These are phyloP conservation scores for Chymomyza procnemis DNA, from an alignment of 2,888 invertebrate species.

Conservation along the genomic window DNA sequence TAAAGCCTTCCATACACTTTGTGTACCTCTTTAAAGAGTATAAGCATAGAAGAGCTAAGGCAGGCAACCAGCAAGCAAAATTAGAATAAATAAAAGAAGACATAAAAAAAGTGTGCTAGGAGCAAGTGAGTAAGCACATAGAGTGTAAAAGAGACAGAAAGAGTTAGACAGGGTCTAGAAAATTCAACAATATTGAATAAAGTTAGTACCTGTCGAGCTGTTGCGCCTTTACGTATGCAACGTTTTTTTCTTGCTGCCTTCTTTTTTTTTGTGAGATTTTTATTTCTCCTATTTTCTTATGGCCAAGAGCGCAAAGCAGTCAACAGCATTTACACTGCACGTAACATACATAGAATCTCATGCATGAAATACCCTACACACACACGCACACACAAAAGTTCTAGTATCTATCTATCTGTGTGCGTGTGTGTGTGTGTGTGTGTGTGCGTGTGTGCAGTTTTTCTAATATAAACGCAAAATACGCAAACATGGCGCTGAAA, in stretches of 20 bases:
- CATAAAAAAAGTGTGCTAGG: constrained; percentile 14
- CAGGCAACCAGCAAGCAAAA: constrained; percentile 35
- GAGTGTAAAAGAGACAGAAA: background rate
- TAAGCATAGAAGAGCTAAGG: constrained; percentile 6
- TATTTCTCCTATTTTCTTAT: constrained; percentile 15
- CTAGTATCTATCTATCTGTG: too few relatives aligned
- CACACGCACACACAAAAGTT: background rate
- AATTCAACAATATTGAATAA: constrained; percentile 68
- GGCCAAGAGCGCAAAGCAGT: constrained; percentile 44
- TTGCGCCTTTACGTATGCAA: constrained; percentile 39
- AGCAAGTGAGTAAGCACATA: background rate
- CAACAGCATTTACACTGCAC: constrained; percentile 48
- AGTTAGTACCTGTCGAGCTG: constrained; percentile 67
- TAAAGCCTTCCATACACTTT: background rate
- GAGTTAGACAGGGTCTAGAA: constrained; percentile 1
- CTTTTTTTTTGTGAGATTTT: background rate
- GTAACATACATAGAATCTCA: constrained; percentile 24
- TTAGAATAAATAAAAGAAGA: constrained; percentile 65
- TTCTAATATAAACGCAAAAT: constrained; percentile 52
- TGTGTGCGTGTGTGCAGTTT: constrained; percentile 28
- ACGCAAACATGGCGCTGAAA: constrained; percentile 45
- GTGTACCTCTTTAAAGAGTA: constrained; percentile 1
- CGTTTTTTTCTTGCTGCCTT: background rate
- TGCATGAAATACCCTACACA: constrained; percentile 41
- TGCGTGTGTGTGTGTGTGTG: constrained; percentile 4